Conservation (phyloP, 2,113 vertebrate genomes). For the Burhinus oedicnemus region DNA sequence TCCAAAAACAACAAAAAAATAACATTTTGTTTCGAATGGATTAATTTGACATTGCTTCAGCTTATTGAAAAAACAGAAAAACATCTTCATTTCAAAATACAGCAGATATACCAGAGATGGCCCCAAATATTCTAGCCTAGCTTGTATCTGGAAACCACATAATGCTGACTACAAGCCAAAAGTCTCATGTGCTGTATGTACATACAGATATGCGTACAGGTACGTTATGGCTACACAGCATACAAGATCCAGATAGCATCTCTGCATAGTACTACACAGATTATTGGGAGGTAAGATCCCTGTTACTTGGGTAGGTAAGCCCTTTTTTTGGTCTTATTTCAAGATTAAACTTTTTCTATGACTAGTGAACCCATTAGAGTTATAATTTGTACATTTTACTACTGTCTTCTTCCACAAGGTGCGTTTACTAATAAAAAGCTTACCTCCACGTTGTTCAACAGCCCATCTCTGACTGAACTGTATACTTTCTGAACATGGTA, state of each 20-base stretch:
- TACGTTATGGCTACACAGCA: background rate
- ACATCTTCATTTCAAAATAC: background rate
- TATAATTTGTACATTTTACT: background rate
- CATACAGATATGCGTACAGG: background rate
- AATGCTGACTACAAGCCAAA: background rate
- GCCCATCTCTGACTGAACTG: background rate
- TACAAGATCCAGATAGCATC: background rate
- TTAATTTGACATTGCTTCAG: background rate
- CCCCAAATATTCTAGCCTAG: background rate
- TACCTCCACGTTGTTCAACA: background rate
- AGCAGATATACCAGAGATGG: background rate
- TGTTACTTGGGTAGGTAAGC: background rate
- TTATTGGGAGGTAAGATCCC: background rate
- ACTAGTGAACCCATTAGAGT: background rate
- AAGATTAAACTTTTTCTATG: background rate
- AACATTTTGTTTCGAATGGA: background rate
- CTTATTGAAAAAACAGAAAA: background rate
- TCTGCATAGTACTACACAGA: background rate
- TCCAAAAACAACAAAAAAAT: background rate
- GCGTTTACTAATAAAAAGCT: background rate
- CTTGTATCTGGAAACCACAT: background rate
- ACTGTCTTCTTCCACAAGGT: background rate
- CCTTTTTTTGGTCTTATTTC: background rate
- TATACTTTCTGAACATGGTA: rapidly evolving
- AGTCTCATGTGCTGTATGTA: background rate